Percentiles rank a stretch among this genome's conserved stretches.
Evolutionary conservation across 2,113 vertebrate species (phyloP).

Genomic region (Dromaius novaehollandiae): DNA sequence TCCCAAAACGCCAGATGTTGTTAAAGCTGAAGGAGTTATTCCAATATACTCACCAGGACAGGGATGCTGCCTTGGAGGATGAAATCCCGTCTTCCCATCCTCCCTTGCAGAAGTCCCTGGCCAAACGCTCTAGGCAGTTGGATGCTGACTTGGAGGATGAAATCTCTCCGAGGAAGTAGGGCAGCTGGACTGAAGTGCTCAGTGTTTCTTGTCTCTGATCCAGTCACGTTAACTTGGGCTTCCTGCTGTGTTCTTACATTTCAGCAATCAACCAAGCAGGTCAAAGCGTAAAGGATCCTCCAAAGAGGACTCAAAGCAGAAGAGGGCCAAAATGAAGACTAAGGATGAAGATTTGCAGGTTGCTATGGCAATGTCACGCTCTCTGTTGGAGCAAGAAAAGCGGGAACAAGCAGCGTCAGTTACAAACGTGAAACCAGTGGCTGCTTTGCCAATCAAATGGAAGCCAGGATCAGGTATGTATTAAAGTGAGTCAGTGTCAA

Average conservation of each 20-base stretch:
- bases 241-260: slow-evolving; percentile 50
- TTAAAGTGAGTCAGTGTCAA: neutral
- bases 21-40: too few species aligned
- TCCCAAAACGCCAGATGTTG: too few species aligned
- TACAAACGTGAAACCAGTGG: slow-evolving; percentile 51
- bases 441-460: slow-evolving; percentile 62
- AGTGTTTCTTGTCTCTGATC: slow-evolving; percentile 19
- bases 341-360: slow-evolving; percentile 88
- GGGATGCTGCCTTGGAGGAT: too few species aligned
- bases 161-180: neutral
- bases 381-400: slow-evolving; percentile 80
- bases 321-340: slow-evolving; percentile 58
- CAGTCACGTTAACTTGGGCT: neutral
- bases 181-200: slow-evolving; percentile 17
- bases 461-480: slow-evolving; percentile 72
- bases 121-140: too few species aligned
- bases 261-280: slow-evolving; percentile 57
- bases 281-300: slow-evolving; percentile 80
- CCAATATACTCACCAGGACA: too few species aligned
- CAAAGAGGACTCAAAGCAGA: slow-evolving; percentile 65
- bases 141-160: too few species aligned
- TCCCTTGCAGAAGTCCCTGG: too few species aligned
- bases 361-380: slow-evolving; percentile 92
- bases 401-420: slow-evolving; percentile 35
- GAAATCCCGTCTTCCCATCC: too few species aligned